These are phyloP conservation scores for Corvus hawaiiensis DNA, from an alignment of 2,113 vertebrate genomes.

Conservation along the genomic window DNA sequence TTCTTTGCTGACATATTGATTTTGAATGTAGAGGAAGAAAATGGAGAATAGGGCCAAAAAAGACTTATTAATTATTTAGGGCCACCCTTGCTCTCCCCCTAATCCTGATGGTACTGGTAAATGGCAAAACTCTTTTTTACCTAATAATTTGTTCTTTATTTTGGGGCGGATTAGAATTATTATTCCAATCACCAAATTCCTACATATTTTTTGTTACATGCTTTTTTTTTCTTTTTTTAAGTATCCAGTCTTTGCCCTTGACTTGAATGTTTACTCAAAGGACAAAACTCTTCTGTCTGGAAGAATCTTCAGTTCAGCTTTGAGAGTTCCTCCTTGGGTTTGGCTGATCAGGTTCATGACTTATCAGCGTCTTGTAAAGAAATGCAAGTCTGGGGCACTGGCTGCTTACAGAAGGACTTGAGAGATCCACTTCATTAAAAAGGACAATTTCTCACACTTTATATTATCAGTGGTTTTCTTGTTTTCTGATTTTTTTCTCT, in stretches of 20 bases:
- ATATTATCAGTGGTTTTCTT: background rate
- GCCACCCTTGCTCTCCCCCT: accelerated
- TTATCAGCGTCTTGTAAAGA: background rate
- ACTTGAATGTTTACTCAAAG: background rate
- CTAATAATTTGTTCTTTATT: background rate
- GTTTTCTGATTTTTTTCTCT: background rate
- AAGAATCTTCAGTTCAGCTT: background rate
- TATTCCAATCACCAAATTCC: background rate
- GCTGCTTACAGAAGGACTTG: background rate
- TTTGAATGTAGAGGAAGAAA: background rate
- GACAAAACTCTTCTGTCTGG: background rate
- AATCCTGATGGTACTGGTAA: background rate
- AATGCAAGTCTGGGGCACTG: background rate
- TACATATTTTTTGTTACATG: background rate
- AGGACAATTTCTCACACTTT: background rate
- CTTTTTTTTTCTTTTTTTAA: background rate
- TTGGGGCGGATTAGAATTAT: background rate
- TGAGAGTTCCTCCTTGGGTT: background rate
- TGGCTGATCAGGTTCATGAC: background rate
- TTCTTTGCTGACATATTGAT: background rate
- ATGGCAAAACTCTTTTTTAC: background rate
- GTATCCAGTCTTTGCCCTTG: background rate
- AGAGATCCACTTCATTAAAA: background rate
- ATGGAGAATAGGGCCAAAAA: background rate
- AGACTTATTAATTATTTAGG: background rate